phyloP scores from a whole-genome alignment of 2,113 vertebrate species.

The Eulemur rufifrons region DNA sequence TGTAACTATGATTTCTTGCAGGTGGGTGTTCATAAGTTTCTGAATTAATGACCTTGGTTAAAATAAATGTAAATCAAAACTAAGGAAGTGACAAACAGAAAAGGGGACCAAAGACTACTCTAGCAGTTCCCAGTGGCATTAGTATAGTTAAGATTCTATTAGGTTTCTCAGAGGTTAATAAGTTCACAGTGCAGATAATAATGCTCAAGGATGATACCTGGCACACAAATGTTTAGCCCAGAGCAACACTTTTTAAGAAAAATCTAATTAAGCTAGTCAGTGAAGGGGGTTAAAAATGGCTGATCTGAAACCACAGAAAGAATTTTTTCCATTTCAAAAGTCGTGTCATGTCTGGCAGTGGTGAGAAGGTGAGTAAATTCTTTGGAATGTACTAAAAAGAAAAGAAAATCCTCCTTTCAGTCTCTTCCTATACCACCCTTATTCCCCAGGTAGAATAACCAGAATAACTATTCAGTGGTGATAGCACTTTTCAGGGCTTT shows the following conservation, averaged over 20 bases:
- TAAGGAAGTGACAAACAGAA: neutral
- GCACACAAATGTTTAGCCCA: constrained; percentile 26
- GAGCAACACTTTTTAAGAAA: constrained; percentile 39
- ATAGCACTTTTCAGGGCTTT: neutral
- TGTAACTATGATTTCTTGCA: neutral
- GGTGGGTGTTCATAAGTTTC: neutral
- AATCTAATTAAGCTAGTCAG: constrained; percentile 41
- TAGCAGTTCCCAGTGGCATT: neutral
- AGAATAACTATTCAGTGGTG: neutral
- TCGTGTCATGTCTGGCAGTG: neutral
- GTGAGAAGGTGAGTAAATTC: neutral
- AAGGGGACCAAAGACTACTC: neutral
- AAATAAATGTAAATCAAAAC: constrained; percentile 38
- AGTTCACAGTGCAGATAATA: constrained; percentile 29
- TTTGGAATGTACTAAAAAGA: constrained; percentile 7
- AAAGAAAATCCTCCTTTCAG: neutral
- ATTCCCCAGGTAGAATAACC: neutral
- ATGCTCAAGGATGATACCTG: neutral
- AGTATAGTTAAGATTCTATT: constrained; percentile 45
- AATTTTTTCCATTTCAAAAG: neutral
- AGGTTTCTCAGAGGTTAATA: constrained; percentile 58
- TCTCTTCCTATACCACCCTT: neutral
- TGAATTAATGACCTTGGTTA: neutral
- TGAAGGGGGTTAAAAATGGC: neutral
- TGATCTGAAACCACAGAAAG: constrained; percentile 40